These are phyloP conservation scores for Sitodiplosis mosellana DNA, from an alignment of 1,140 invertebrate species.

Conservation along the genomic window DNA sequence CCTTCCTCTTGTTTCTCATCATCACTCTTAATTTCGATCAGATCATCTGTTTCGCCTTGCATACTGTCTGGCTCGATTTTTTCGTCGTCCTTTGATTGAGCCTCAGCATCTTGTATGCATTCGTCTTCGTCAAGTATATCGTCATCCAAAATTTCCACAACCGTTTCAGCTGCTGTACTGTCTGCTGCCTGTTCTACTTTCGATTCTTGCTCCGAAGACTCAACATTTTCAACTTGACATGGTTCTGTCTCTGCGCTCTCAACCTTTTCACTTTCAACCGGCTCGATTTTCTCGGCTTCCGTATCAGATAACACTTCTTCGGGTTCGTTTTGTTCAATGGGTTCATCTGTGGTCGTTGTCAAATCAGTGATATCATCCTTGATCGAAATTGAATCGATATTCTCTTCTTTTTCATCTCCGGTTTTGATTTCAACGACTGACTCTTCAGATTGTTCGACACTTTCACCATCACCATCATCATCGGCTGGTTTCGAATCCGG, in stretches of 20 bases:
- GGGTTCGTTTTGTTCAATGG: conserved; percentile 6
- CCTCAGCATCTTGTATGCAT: conserved; percentile 5
- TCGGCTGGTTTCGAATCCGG: not conserved
- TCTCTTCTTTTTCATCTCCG: conserved; percentile 13
- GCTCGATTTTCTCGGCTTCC: not conserved
- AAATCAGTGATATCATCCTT: conserved; percentile 10
- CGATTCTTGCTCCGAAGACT: conserved; percentile 6
- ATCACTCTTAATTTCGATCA: not conserved
- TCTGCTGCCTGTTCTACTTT: conserved; percentile 15
- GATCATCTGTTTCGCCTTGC: conserved; percentile 4
- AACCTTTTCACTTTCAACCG: not conserved
- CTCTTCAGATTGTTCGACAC: conserved; percentile 10
- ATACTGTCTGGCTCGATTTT: conserved; percentile 6
- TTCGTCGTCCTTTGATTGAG: conserved; percentile 14
- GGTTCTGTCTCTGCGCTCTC: conserved; percentile 4
- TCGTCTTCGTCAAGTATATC: not conserved
- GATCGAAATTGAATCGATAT: conserved; percentile 7
- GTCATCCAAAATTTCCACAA: conserved; percentile 11
- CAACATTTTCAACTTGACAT: conserved; percentile 17
- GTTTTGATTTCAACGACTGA: conserved; percentile 20
- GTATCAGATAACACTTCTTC: conserved; percentile 5
- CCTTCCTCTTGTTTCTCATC: conserved; percentile 3
- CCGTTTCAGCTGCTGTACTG: conserved; percentile 7
- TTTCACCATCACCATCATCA: not conserved
- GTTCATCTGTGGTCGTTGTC: conserved; percentile 2